phyloP scores from a whole-genome alignment of 2,113 vertebrate genomes.

The Microcebus lehilahytsara region DNA sequence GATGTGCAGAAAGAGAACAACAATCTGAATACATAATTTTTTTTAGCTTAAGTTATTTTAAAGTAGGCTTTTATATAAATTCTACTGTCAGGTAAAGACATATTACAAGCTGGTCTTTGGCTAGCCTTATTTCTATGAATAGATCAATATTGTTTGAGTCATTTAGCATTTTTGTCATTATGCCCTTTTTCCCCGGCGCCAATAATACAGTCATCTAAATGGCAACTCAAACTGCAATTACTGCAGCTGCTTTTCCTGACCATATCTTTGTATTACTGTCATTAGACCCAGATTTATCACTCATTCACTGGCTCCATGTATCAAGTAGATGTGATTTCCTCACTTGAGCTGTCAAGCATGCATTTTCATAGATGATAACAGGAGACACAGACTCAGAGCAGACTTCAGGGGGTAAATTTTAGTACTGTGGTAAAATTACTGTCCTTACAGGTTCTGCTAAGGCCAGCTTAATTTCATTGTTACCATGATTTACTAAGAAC shows the following conservation, averaged over 20 bases:
- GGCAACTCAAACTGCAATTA: neutral
- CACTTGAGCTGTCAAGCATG: neutral
- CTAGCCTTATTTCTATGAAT: neutral
- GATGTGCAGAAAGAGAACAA: neutral
- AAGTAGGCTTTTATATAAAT: neutral
- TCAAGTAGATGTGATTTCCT: neutral
- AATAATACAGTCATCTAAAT: neutral
- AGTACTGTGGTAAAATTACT: constrained; percentile 18
- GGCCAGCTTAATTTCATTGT: constrained; percentile 52
- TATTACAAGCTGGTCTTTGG: neutral
- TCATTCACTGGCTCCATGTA: neutral
- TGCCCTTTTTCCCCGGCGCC: neutral
- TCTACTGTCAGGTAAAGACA: neutral
- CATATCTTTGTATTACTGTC: neutral
- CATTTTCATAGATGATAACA: neutral
- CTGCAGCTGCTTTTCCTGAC: neutral
- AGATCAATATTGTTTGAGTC: neutral
- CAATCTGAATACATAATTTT: neutral
- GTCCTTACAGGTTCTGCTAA: constrained; percentile 33
- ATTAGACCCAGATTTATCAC: neutral
- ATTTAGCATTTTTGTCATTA: neutral
- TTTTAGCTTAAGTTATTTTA: neutral
- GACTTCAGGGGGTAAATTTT: neutral
- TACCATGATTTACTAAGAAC: constrained; percentile 6
- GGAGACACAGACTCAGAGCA: neutral